Evolutionary conservation across 2,888 invertebrate species (phyloP).

Genomic region (Brachynemurus nebulosus): DNA sequence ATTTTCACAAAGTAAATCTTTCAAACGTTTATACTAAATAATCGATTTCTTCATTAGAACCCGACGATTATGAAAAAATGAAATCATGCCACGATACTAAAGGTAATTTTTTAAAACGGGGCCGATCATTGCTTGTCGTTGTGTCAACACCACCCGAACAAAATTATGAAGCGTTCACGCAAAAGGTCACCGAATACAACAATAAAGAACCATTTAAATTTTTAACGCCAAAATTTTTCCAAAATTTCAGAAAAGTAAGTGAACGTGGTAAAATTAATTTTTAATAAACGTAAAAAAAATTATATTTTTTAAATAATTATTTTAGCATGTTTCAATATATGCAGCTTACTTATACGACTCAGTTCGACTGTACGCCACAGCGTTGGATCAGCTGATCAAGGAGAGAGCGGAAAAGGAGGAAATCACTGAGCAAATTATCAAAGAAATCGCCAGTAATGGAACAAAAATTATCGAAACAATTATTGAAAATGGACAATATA

Average conservation of each 20-base stretch:
- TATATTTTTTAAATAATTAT: conserved; percentile 19
- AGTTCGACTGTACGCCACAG: conserved; percentile 78
- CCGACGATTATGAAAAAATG: conserved; percentile 40
- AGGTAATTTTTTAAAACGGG: conserved; percentile 49
- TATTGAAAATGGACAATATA: conserved; percentile 69
- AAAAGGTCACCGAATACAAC: conserved; percentile 67
- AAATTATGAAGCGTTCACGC: conserved; percentile 62
- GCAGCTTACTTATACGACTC: conserved; percentile 94
- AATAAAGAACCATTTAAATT: conserved; percentile 70
- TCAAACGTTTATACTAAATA: no score
- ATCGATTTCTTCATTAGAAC: conserved; percentile 32
- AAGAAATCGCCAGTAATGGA: conserved; percentile 67
- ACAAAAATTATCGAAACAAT: conserved; percentile 76
- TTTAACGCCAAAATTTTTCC: conserved; percentile 43
- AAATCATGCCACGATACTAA: conserved; percentile 47
- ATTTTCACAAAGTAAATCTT: no score
- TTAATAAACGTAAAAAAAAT: not conserved
- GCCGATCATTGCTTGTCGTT: conserved; percentile 74
- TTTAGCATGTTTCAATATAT: conserved; percentile 75
- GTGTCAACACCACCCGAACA: conserved; percentile 71
- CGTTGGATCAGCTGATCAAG: conserved; percentile 57
- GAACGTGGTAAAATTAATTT: no score
- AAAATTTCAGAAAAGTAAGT: conserved; percentile 28
- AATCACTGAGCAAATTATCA: conserved; percentile 47
- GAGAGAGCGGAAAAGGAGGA: conserved; percentile 34